These are phyloP conservation scores for Epirrhoe alternata DNA, from an alignment of 2,888 invertebrate genomes.

Conservation along the genomic window DNA sequence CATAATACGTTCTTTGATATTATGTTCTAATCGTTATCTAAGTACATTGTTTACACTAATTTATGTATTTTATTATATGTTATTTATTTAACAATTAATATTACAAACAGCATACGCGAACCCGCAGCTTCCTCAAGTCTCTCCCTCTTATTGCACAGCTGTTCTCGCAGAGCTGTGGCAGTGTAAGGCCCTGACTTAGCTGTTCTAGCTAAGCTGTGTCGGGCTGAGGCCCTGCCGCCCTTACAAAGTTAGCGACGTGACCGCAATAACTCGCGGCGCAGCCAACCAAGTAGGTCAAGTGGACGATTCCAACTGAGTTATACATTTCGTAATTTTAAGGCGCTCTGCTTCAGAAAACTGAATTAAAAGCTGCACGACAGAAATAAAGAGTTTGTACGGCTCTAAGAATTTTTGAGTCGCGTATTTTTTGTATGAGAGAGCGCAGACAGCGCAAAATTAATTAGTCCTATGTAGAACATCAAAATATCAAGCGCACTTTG, in stretches of 20 bases:
- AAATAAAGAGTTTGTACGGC: neutral
- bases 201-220: neutral
- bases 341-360: slow-evolving; percentile 13
- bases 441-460: neutral
- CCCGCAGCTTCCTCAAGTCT: neutral
- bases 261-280: slow-evolving; percentile 32
- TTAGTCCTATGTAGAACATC: no score
- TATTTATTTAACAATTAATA: no score
- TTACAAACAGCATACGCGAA: neutral
- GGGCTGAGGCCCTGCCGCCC: slow-evolving; percentile 4
- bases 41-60: no score
- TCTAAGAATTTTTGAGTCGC: neutral
- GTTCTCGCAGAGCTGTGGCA: no score
- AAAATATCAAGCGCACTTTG: no score
- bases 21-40: no score
- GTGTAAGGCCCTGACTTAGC: neutral
- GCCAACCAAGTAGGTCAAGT: slow-evolving; percentile 28
- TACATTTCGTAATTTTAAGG: slow-evolving; percentile 26
- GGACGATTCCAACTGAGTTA: slow-evolving; percentile 24
- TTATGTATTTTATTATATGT: no score
- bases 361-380: slow-evolving; percentile 13
- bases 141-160: no score
- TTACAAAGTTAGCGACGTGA: slow-evolving; percentile 28
- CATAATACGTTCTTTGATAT: no score
- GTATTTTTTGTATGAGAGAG: neutral